These are phyloP conservation scores for Eulemur rubriventer DNA, from an alignment of 2,797 vertebrate species.

Conservation along the genomic window DNA sequence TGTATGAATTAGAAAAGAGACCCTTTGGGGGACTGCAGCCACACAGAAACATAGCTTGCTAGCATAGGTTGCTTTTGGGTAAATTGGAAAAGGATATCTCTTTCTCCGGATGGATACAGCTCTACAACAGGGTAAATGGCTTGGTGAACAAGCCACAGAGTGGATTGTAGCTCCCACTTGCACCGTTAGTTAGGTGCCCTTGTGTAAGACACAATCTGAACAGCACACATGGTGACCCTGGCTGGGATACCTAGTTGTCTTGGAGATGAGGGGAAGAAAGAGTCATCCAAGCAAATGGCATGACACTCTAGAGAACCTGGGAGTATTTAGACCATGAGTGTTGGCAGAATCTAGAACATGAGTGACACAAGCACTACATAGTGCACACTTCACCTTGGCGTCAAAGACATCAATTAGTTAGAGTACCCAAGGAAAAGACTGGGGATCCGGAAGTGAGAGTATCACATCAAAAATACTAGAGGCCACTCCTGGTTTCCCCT, in stretches of 20 bases:
- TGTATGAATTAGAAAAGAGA: neutral
- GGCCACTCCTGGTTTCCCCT: neutral
- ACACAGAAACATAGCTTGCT: neutral
- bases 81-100: neutral
- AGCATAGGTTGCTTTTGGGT: neutral
- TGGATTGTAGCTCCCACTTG: neutral
- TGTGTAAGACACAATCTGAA: neutral
- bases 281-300: neutral
- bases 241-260: neutral
- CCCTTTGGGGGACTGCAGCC: neutral
- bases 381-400: neutral
- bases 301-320: neutral
- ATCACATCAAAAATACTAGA: neutral
- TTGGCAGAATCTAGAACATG: neutral
- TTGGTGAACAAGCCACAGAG: neutral
- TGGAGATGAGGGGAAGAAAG: constrained; percentile 39
- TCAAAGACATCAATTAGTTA: neutral
- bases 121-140: neutral
- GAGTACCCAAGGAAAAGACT: neutral
- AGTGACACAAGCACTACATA: neutral
- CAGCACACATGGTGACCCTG: neutral
- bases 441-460: neutral
- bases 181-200: neutral
- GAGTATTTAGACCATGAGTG: neutral
- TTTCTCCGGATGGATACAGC: neutral